These are phyloP conservation scores for Thereva nobilitata DNA, from an alignment of 2,888 invertebrate genomes.

Conservation along the genomic window DNA sequence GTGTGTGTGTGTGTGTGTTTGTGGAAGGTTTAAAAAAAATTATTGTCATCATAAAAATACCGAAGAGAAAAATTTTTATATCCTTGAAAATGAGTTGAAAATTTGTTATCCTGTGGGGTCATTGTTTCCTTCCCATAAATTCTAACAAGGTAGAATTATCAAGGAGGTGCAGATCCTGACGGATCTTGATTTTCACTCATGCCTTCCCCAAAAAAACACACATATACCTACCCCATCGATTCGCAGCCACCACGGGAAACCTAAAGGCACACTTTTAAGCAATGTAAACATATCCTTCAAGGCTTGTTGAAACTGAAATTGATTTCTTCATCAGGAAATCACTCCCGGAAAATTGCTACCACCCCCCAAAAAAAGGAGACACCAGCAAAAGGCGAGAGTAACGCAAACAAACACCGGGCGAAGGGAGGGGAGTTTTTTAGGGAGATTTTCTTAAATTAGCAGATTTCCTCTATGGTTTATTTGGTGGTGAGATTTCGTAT, in stretches of 20 bases:
- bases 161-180: no score
- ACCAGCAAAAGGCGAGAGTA: not conserved
- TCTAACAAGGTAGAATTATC: no score
- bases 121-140: no score
- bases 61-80: slow-evolving; percentile 1
- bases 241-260: not conserved
- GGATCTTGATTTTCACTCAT: not conserved
- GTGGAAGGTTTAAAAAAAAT: not conserved
- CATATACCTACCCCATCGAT: not conserved
- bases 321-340: slow-evolving; percentile 19
- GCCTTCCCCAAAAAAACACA: not conserved
- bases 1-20: no score
- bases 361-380: slow-evolving; percentile 3
- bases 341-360: not conserved
- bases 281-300: slow-evolving; percentile 10
- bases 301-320: slow-evolving; percentile 22
- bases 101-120: slow-evolving; percentile 8
- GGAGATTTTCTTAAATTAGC: slow-evolving; percentile 14
- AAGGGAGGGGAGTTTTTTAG: not conserved
- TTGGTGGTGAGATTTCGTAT: not conserved
- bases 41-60: slow-evolving; percentile 9
- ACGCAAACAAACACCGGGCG: slow-evolving; percentile 4
- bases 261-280: no score
- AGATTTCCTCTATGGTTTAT: slow-evolving; percentile 4
- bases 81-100: slow-evolving; percentile 16